Conservation (phyloP, 2,888 invertebrate species). For the Lapara coniferarum region DNA sequence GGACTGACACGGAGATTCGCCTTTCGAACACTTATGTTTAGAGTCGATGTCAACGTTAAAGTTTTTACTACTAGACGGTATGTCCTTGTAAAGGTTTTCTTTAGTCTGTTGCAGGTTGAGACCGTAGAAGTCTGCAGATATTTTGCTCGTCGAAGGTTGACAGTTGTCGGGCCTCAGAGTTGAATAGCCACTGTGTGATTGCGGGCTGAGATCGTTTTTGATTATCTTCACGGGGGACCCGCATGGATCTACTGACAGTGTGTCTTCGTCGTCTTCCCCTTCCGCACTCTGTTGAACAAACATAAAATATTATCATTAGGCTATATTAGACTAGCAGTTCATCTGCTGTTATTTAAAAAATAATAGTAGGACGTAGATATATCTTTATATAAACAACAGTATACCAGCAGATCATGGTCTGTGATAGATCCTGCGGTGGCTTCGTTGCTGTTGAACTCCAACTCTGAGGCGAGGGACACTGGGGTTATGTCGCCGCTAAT, state of each 20-base stretch:
- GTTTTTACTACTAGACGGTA: slow-evolving; percentile 76
- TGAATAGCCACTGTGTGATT: slow-evolving; percentile 39
- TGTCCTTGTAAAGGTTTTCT: slow-evolving; percentile 69
- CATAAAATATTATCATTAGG: not conserved
- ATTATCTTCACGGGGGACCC: slow-evolving; percentile 66
- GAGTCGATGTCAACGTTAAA: slow-evolving; percentile 63
- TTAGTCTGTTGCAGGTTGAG: slow-evolving; percentile 68
- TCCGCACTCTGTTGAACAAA: slow-evolving; percentile 67
- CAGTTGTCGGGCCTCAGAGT: slow-evolving; percentile 44
- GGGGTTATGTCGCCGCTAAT: slow-evolving; percentile 87
- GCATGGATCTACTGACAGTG: slow-evolving; percentile 80
- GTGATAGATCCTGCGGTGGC: slow-evolving; percentile 87
- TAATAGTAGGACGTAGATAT: too few species aligned
- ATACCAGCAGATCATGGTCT: slow-evolving; percentile 83
- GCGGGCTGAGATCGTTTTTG: slow-evolving; percentile 67
- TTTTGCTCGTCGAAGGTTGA: slow-evolving; percentile 57
- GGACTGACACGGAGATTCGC: slow-evolving; percentile 48
- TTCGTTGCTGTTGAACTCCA: slow-evolving; percentile 86
- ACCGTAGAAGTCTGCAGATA: slow-evolving; percentile 61
- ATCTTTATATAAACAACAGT: too few species aligned
- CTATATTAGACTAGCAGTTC: too few species aligned
- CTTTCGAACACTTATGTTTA: slow-evolving; percentile 61
- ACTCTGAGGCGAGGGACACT: slow-evolving; percentile 86
- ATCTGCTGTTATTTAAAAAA: too few species aligned
- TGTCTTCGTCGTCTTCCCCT: slow-evolving; percentile 84